Evolutionary conservation across 2,113 vertebrate genomes (phyloP).

Genomic region (Phoenicopterus ruber): DNA sequence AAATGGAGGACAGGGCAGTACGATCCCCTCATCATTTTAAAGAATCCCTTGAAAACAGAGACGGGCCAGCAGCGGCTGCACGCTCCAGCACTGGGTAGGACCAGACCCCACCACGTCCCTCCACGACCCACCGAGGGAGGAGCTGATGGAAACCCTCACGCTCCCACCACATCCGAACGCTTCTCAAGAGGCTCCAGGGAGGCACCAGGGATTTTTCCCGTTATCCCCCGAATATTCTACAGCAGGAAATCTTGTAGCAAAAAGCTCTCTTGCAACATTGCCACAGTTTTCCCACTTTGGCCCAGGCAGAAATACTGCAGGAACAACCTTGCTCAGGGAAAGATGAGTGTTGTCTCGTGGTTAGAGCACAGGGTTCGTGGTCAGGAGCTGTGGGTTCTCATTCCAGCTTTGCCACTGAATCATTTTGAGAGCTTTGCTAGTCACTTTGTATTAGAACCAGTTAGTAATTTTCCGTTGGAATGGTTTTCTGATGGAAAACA

Average conservation of each 20-base stretch:
- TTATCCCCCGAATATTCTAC: background rate
- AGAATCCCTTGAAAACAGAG: background rate
- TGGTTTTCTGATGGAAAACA: conserved; percentile 44
- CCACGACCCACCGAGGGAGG: background rate
- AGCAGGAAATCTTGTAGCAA: conserved; percentile 5
- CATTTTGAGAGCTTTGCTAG: conserved; percentile 1
- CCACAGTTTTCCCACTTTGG: background rate
- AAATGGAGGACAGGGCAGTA: background rate
- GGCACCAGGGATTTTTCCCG: background rate
- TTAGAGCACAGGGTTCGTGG: conserved; percentile 54
- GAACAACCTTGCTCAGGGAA: conserved; percentile 46
- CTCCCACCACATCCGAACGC: background rate
- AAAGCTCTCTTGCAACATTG: conserved; percentile 19
- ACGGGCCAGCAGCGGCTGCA: background rate
- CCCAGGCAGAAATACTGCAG: background rate
- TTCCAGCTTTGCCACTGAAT: conserved; percentile 63
- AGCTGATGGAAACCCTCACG: background rate
- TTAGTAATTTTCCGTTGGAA: conserved; percentile 58
- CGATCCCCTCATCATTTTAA: background rate
- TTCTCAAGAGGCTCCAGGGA: background rate
- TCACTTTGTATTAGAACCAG: conserved; percentile 22
- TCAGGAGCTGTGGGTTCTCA: conserved; percentile 45
- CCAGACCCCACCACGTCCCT: background rate
- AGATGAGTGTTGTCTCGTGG: conserved; percentile 62
- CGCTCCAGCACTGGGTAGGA: accelerated